A percentile compares a stretch with the other conserved stretches of the same genome.
phyloP scores from a whole-genome alignment of 2,797 vertebrate genomes.

The Alectoris magna region DNA sequence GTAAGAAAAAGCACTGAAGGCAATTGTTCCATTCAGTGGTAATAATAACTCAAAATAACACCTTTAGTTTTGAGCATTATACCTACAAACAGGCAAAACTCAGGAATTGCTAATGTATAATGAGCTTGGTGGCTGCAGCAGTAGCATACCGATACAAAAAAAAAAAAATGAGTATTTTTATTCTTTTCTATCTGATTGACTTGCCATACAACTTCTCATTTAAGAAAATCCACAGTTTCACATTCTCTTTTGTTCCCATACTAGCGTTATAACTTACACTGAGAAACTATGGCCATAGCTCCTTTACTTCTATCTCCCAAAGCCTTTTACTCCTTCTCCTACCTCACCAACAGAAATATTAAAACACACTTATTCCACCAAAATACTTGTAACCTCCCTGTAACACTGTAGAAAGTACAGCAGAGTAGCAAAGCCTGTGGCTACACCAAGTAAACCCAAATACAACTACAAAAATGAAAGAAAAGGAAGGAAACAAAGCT shows the following conservation, averaged over 20 bases:
- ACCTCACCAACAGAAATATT: background rate
- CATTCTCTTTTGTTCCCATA: background rate
- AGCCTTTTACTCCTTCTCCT: background rate
- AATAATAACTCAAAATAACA: background rate
- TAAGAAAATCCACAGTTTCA: background rate
- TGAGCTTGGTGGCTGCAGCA: background rate
- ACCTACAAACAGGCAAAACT: background rate
- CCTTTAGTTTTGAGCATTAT: background rate
- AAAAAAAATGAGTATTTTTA: background rate
- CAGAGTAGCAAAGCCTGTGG: too few species aligned
- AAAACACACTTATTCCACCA: background rate
- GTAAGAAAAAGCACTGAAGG: background rate
- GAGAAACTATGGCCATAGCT: background rate
- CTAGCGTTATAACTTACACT: background rate
- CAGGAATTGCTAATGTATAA: background rate
- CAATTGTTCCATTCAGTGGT: background rate
- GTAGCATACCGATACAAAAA: background rate
- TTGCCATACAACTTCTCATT: background rate
- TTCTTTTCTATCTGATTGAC: background rate
- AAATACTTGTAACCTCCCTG: background rate
- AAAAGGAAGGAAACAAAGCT: too few species aligned
- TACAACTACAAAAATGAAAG: too few species aligned
- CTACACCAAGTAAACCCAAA: too few species aligned
- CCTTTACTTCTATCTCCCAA: background rate
- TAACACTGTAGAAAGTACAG: background rate